These are phyloP conservation scores for Brachionus asplanchnoidis DNA, from an alignment of 1,140 invertebrate genomes.

Conservation along the genomic window DNA sequence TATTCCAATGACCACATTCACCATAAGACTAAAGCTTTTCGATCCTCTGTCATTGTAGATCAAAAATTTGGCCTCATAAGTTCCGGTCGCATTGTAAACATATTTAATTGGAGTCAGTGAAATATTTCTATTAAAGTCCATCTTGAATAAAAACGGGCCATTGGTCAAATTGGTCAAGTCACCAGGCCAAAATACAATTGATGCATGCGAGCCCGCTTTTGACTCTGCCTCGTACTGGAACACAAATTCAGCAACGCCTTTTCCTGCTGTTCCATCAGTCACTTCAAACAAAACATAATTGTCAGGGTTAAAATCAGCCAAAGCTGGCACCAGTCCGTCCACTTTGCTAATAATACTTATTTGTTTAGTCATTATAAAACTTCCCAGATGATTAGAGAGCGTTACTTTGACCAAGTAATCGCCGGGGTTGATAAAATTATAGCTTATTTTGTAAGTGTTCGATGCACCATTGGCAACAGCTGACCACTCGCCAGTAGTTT, in stretches of 20 bases:
- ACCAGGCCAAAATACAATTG: slow-evolving; percentile 12
- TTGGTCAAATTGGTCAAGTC: not conserved
- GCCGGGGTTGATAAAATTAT: not conserved
- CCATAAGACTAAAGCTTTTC: not conserved
- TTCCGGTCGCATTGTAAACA: not conserved
- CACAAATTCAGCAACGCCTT: not conserved
- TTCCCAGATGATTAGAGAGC: not conserved
- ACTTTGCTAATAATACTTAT: slow-evolving; percentile 13
- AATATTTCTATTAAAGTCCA: slow-evolving; percentile 34
- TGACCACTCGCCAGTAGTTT: not conserved
- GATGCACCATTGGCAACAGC: not conserved
- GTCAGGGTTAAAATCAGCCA: not conserved
- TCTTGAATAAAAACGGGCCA: not conserved
- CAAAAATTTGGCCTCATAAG: not conserved
- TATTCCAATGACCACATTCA: not conserved
- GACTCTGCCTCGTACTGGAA: not conserved
- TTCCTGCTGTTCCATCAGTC: not conserved
- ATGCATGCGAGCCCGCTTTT: slow-evolving; percentile 2
- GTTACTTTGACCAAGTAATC: not conserved
- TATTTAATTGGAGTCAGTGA: not conserved
- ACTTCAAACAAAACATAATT: slow-evolving; percentile 3
- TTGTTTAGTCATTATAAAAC: not conserved
- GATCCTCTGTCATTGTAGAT: not conserved
- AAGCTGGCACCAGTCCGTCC: not conserved
- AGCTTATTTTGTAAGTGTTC: not conserved